These are phyloP conservation scores for Acromyrmex echinatior DNA, from an alignment of 1,140 invertebrate genomes.

Conservation along the genomic window DNA sequence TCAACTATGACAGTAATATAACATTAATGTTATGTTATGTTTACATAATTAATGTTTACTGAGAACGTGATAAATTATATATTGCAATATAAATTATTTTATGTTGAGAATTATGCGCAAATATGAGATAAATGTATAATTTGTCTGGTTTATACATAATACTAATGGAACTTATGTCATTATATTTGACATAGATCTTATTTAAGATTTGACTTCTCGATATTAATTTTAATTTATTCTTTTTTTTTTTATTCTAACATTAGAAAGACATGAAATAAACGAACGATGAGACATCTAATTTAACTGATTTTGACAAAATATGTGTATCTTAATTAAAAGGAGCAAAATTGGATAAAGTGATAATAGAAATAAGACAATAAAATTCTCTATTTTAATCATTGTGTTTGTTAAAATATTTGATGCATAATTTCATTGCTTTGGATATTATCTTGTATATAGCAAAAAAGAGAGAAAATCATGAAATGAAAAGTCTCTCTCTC, in stretches of 20 bases:
- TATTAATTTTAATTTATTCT: conserved; percentile 1
- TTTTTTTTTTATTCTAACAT: not conserved
- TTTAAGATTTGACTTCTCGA: not conserved
- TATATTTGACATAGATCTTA: not conserved
- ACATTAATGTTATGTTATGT: no score
- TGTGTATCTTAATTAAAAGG: not conserved
- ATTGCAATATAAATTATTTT: not conserved
- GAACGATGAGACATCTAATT: not conserved
- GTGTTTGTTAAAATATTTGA: not conserved
- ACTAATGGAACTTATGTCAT: not conserved
- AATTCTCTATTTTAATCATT: not conserved
- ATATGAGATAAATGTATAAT: not conserved
- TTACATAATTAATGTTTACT: no score
- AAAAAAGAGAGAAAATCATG: not conserved
- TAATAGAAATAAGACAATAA: not conserved
- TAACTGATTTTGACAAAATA: not conserved
- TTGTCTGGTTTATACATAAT: not conserved
- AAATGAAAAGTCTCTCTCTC: not conserved
- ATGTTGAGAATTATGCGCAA: not conserved
- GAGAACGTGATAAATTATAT: no score
- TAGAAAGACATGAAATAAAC: not conserved
- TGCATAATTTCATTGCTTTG: conserved; percentile 8
- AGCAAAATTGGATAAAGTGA: not conserved
- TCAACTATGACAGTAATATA: no score
- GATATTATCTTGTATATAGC: not conserved